Conservation (phyloP, 2,888 invertebrate species). For the Parthenolecanium corni region DNA sequence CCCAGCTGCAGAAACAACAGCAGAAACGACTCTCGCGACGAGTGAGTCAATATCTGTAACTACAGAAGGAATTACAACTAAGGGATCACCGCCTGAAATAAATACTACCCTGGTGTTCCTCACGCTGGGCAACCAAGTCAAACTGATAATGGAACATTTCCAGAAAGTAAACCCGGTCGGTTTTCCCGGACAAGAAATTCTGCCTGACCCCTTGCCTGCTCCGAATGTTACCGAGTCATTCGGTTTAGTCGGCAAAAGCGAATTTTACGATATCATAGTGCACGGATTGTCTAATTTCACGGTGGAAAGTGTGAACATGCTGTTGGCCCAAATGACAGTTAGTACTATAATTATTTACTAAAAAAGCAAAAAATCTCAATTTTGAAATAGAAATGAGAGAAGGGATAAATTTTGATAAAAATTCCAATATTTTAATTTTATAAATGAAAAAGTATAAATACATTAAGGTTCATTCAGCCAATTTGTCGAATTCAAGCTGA, state of each 20-base stretch:
- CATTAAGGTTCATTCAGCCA: too few relatives aligned
- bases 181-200: conserved; percentile 59
- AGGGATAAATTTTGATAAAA: too few relatives aligned
- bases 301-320: conserved; percentile 55
- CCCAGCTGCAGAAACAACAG: not conserved
- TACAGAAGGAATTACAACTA: too few relatives aligned
- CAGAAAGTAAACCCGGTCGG: conserved; percentile 69
- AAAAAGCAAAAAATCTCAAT: too few relatives aligned
- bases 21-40: not conserved
- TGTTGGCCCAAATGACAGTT: conserved; percentile 65
- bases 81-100: too few relatives aligned
- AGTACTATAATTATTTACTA: conserved; percentile 29
- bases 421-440: too few relatives aligned
- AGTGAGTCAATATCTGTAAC: too few relatives aligned
- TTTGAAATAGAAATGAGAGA: too few relatives aligned
- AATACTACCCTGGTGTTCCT: conserved; percentile 36
- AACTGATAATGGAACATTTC: conserved; percentile 61
- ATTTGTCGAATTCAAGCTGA: too few relatives aligned
- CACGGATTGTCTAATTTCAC: conserved; percentile 68
- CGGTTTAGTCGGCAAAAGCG: conserved; percentile 55
- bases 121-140: conserved; percentile 58
- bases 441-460: too few relatives aligned
- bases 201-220: conserved; percentile 64
- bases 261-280: conserved; percentile 58
- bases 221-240: conserved; percentile 59